Base-by-base conservation (phyloP, 2,113 vertebrate genomes). In the Hymenochirus boettgeri region DNA sequence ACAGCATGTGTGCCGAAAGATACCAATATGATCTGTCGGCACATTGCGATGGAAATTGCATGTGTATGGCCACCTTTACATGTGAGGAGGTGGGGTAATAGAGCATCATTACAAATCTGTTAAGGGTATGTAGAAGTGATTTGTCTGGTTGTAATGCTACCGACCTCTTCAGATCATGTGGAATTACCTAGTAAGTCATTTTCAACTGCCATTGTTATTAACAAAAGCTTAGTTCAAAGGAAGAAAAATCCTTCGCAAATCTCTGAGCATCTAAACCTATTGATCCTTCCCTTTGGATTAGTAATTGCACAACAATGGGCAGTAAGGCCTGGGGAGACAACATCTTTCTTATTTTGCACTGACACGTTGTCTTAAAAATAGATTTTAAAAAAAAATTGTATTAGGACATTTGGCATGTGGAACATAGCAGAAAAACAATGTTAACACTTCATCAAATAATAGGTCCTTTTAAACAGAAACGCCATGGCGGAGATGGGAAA, bases 261-360 rank as follows among this genome's bases (percentile, higher is more conserved):
- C 42, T 57, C 33, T 50, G 54, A 57, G 63, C 25, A 58, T 66
- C 62, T 24, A 23, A 66, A 56, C 63, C 55, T 51, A 66, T 57
- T 66, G 63, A 66, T 66, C 55, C 55, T 39, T 57, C 27, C 29
- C 17, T 47, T 33, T 37, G 63, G 55, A 58, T 66, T 66, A 66
- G 63, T 66, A 66, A 58, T 66, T 66, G 63, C 54, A 6, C 29
- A 66, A 58, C 63, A 58, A 58, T 66, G 58, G 63, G 25, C 42
- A 33, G 39, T 66, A 39, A 66, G 55, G 58, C 51, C 62, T 48
- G 53, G 54, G 54, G 54, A 58, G 21, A 26, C 42, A 24, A 19
- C 25, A 18, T 39, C 63, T 37, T 54, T 37, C 53, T 66, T 19
- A 66, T 47, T 66, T 47, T 58, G 63, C 37, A 66, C 54, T 26